Base-by-base conservation (phyloP, 2,113 vertebrate genomes). In the Callaeas wilsoni region DNA sequence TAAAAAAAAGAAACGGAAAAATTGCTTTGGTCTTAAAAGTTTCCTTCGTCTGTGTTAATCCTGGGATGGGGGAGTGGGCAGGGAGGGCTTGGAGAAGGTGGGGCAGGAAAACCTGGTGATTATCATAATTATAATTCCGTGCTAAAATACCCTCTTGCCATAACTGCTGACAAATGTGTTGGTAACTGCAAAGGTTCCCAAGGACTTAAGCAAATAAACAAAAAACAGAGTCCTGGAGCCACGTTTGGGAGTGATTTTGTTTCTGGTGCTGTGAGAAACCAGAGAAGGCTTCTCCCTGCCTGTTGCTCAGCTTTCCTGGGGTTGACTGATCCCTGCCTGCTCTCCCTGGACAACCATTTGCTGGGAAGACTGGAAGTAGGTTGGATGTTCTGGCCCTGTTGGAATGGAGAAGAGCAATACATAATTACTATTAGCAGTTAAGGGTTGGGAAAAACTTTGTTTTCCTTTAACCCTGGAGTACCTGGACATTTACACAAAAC, bases 141-240 rank as follows among this genome's bases (percentile, higher is more conserved):
- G 87, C 46, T 89, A 73, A 82, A 84, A 91, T 93, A 79, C 20
- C 55, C 67, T 91, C 26, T 94, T 92, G 68, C 77, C 81, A 80
- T 73, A 88, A 94, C 95, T 94, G 89, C 87, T 96, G 93, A 96
- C 76, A 95, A 92, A 49, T 82, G 70, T 86, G 89, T 94, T 95
- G 85, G 81, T 94, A 94, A 90, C 94, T 94, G 90, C 92, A 92
- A 70, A 91, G 84, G 62, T 93, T 97, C 88, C 90, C 87, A 87
- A 79, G 87, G 84, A 92, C 91, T 93, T 82, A 32, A 75, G 74
- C 75, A 96, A 94, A 94, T 93, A 95, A 97, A 95, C 71, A 90
- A 90, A 96, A 90, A 33, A 0, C 7, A 6, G 81, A 82, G 47
- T 89, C 84, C 50, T 62, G 55, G 77, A 96, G 75, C 69, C 16